These are phyloP conservation scores for Tetheella fluctuosa DNA, from an alignment of 2,888 invertebrate genomes.

Conservation along the genomic window DNA sequence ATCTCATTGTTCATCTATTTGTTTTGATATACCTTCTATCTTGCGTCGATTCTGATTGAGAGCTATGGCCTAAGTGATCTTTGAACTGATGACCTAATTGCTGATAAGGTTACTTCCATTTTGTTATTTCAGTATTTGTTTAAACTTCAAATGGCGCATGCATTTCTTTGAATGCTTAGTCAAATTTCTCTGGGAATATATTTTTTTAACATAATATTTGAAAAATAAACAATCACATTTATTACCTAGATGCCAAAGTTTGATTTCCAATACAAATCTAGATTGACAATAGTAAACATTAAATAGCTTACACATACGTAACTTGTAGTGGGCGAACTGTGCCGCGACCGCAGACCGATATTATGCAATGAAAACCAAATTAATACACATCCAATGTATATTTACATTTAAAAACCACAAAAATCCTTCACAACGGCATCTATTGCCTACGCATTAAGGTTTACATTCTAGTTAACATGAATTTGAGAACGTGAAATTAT, in stretches of 20 bases:
- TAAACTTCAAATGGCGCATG: too few relatives aligned
- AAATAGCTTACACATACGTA: conserved; percentile 23
- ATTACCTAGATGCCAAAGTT: neutral
- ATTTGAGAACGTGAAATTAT: conserved; percentile 59
- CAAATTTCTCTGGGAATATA: neutral
- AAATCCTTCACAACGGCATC: conserved; percentile 42
- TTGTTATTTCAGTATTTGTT: neutral
- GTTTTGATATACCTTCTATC: conserved; percentile 20
- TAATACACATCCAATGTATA: conserved; percentile 40
- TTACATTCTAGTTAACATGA: conserved; percentile 63
- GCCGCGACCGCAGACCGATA: conserved; percentile 45
- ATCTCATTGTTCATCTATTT: conserved; percentile 2
- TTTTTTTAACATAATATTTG: neutral
- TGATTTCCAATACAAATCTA: neutral
- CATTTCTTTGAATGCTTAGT: neutral
- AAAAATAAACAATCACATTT: neutral
- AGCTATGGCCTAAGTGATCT: conserved; percentile 24
- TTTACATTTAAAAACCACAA: conserved; percentile 38
- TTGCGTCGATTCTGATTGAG: conserved; percentile 27
- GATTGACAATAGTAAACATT: neutral
- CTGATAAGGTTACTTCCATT: neutral
- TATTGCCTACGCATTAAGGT: conserved; percentile 56
- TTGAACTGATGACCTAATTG: conserved; percentile 17
- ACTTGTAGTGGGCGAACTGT: conserved; percentile 55
- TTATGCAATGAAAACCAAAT: conserved; percentile 63